phyloP scores from a whole-genome alignment of 2,888 invertebrate species.

The Rosalia funebris region DNA sequence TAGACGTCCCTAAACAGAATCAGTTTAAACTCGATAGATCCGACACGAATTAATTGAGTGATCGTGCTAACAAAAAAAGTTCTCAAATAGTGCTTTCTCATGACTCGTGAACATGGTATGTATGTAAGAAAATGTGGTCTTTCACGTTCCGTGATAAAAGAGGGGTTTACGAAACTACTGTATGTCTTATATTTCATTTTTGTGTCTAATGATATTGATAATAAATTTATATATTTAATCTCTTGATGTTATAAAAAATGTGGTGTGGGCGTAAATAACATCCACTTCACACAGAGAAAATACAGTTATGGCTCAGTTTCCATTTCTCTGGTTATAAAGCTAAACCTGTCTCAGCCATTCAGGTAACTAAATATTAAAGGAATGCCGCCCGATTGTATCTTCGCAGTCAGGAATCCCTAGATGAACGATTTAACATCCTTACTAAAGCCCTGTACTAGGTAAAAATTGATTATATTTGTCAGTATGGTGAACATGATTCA shows the following conservation, averaged over 20 bases:
- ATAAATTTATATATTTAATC: background rate
- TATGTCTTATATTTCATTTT: no score
- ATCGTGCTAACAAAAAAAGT: no score
- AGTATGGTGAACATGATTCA: background rate
- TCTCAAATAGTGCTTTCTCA: no score
- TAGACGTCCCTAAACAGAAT: no score
- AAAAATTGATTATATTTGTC: background rate
- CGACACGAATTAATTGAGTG: no score
- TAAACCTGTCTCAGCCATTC: conserved; percentile 3
- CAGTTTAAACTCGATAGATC: no score
- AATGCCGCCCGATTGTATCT: conserved; percentile 23
- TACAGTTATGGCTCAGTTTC: conserved; percentile 9
- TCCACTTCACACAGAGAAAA: conserved; percentile 6
- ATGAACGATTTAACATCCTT: conserved; percentile 18
- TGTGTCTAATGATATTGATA: no score
- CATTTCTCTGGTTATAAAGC: conserved; percentile 10
- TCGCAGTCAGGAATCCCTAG: conserved; percentile 9
- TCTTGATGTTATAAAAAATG: no score
- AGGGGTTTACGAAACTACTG: no score
- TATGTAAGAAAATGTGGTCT: no score
- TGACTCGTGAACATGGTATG: no score
- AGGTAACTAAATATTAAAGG: conserved; percentile 12
- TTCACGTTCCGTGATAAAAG: no score
- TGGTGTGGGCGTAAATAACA: conserved; percentile 9
- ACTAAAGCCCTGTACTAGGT: conserved; percentile 6